Conservation (phyloP, 2,113 vertebrate genomes). For the Hippolais icterina region DNA sequence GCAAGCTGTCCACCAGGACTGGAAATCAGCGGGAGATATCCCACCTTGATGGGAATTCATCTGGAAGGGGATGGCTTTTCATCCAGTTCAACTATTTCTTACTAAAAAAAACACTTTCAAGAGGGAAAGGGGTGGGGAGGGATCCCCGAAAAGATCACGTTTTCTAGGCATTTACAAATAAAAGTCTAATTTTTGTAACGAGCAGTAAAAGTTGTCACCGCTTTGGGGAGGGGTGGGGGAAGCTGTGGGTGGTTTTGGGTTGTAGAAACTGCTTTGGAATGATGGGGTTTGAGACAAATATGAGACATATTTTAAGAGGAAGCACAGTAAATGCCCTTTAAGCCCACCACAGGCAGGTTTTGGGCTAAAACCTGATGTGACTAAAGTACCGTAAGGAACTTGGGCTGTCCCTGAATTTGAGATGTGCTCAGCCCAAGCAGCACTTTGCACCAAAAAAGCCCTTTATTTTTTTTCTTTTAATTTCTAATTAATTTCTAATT, state of each 20-base stretch:
- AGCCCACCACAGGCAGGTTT: not conserved
- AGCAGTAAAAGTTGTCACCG: constrained; percentile 5
- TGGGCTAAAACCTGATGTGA: not conserved
- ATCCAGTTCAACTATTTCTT: constrained; percentile 12
- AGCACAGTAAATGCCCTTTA: not conserved
- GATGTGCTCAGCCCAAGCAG: not conserved
- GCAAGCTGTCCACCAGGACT: not conserved
- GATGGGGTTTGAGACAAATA: not conserved
- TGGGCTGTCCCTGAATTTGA: not conserved
- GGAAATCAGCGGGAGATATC: not conserved
- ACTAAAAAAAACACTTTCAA: not conserved
- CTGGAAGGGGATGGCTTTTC: not conserved
- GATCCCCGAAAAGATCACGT: not conserved
- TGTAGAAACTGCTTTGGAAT: constrained; percentile 38
- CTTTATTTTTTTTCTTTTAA: too few relatives aligned
- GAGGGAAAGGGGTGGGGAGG: not conserved
- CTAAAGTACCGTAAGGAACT: not conserved
- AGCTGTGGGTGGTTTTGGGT: not conserved
- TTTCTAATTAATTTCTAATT: too few relatives aligned
- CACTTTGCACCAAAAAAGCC: not conserved
- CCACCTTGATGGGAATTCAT: not conserved
- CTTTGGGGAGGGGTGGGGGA: not conserved
- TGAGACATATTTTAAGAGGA: not conserved
- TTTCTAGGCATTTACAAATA: constrained; percentile 55
- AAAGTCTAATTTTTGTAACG: constrained; percentile 69